Percentiles rank a stretch among this genome's conserved stretches.
Conservation (phyloP, 2,113 vertebrate genomes). For the Tricholaema leucomelas region DNA sequence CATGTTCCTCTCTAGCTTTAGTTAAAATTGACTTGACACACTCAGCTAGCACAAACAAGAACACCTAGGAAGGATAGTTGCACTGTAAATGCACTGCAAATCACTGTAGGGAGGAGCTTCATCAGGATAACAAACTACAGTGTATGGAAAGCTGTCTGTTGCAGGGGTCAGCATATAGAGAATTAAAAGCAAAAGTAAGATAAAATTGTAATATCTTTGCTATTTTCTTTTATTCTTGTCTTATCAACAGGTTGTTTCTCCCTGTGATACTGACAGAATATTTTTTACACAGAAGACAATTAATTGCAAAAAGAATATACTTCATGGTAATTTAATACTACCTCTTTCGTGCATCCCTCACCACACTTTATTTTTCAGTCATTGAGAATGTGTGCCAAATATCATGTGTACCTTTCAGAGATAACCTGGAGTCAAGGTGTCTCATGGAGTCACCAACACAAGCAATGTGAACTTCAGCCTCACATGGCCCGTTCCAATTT, state of each 20-base stretch:
- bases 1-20: neutral
- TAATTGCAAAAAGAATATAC: neutral
- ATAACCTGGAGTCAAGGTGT: constrained; percentile 34
- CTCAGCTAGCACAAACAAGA: neutral
- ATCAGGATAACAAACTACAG: neutral
- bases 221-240: neutral
- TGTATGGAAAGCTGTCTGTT: neutral
- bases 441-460: neutral
- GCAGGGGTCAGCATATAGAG: neutral
- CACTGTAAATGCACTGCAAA: neutral
- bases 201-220: neutral
- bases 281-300: neutral
- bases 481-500: neutral
- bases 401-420: constrained; percentile 13
- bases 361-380: neutral
- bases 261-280: neutral
- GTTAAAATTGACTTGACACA: neutral
- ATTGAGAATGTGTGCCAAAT: neutral
- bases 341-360: neutral
- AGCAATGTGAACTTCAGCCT: neutral
- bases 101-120: neutral
- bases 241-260: neutral
- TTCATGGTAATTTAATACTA: neutral
- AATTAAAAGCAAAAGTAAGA: neutral
- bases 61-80: neutral